Evolutionary conservation across 1,140 invertebrate genomes (phyloP).

Genomic region (Drosophila persimilis): DNA sequence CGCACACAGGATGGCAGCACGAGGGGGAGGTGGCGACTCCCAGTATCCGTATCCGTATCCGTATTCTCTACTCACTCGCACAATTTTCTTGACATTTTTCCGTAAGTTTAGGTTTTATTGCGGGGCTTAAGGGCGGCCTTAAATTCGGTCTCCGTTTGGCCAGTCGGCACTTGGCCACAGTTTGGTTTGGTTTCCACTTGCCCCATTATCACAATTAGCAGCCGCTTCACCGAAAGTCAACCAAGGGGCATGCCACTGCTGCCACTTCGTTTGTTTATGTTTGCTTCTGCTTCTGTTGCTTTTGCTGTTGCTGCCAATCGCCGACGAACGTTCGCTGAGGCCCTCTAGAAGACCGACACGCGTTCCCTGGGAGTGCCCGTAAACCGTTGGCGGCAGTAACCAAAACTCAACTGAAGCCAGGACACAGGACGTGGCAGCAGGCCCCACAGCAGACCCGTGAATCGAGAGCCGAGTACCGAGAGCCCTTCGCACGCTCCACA

Average conservation of each 20-base stretch:
- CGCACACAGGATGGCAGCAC: slow-evolving; percentile 23
- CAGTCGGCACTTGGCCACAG: slow-evolving; percentile 36
- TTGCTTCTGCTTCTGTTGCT: slow-evolving; percentile 14
- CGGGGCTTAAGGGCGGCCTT: slow-evolving; percentile 18
- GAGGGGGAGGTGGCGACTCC: slow-evolving; percentile 4
- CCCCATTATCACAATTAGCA: slow-evolving; percentile 16
- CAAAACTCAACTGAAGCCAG: slow-evolving; percentile 76
- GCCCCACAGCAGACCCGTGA: slow-evolving; percentile 7
- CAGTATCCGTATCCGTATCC: background rate
- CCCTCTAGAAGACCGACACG: slow-evolving; percentile 15
- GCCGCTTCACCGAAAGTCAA: background rate
- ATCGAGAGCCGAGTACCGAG: background rate
- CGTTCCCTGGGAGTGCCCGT: slow-evolving; percentile 40
- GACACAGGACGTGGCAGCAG: slow-evolving; percentile 4
- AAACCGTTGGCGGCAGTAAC: slow-evolving; percentile 75
- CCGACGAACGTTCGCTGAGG: slow-evolving; percentile 35
- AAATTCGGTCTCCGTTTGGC: slow-evolving; percentile 18
- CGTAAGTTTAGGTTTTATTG: slow-evolving; percentile 19
- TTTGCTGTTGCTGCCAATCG: slow-evolving; percentile 24
- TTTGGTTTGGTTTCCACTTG: slow-evolving; percentile 30
- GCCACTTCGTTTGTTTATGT: slow-evolving; percentile 47
- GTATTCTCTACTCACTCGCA: slow-evolving; percentile 15
- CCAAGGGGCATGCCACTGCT: slow-evolving; percentile 12
- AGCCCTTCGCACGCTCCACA: slow-evolving; percentile 13
- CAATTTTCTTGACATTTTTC: slow-evolving; percentile 15